Evolutionary conservation across 2,888 invertebrate species (phyloP).

Genomic region (Drosophila paramelanica): DNA sequence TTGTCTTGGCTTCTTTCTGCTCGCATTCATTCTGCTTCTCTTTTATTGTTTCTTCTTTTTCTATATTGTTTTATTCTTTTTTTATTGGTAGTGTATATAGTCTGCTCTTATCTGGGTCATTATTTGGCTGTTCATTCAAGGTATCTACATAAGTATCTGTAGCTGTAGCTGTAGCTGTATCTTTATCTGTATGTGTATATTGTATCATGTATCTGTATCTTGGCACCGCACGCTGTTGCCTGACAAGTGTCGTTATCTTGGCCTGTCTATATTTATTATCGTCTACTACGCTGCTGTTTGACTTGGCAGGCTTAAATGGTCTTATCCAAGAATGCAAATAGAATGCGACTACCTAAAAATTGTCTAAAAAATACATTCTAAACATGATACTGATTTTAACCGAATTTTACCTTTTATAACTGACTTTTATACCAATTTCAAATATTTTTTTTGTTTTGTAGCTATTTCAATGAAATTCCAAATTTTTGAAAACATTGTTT

Average conservation of each 20-base stretch:
- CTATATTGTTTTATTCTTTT: constrained; percentile 1
- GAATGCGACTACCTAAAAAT: background rate
- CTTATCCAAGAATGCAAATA: background rate
- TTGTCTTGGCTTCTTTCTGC: constrained; percentile 43
- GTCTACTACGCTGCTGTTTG: constrained; percentile 9
- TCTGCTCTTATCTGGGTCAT: constrained; percentile 69
- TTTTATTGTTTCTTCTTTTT: constrained; percentile 2
- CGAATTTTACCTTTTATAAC: no score
- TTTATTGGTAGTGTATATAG: constrained; percentile 48
- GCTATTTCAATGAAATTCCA: no score
- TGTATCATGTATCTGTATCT: constrained; percentile 7
- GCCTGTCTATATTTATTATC: constrained; percentile 23
- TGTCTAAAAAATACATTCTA: background rate
- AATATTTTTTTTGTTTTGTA: no score
- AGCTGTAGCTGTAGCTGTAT: constrained; percentile 2
- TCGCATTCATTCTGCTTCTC: constrained; percentile 17
- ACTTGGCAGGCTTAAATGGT: constrained; percentile 11
- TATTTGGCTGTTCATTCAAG: constrained; percentile 59
- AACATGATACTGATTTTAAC: no score
- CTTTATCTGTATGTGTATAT: background rate
- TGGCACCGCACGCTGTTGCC: constrained; percentile 29
- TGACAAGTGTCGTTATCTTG: constrained; percentile 32
- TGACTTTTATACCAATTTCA: no score
- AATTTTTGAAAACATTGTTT: no score
- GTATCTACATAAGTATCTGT: constrained; percentile 21